Percentiles rank a stretch among this genome's conserved stretches.
These are phyloP conservation scores for Ceratina japonica DNA, from an alignment of 1,140 invertebrate genomes.

Conservation along the genomic window DNA sequence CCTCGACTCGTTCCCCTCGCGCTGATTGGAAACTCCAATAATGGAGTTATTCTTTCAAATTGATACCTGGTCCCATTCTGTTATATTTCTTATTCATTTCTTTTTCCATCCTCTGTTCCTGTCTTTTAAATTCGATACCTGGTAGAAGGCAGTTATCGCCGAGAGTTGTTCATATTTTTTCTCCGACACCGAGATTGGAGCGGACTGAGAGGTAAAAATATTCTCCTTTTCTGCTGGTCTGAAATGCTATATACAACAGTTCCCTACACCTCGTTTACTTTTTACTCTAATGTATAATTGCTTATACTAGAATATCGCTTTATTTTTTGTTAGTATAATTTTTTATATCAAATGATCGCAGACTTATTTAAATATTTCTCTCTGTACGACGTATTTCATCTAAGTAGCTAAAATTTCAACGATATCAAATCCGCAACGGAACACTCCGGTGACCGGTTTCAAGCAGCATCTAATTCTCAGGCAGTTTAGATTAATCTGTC, in stretches of 20 bases:
- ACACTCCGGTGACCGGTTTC: not conserved
- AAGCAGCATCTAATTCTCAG: slow-evolving; percentile 24
- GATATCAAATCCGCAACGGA: not conserved
- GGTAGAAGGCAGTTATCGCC: not conserved
- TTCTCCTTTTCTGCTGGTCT: not conserved
- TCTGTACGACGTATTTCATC: no score
- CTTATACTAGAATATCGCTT: no score
- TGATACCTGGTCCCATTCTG: not conserved
- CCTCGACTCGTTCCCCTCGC: not conserved
- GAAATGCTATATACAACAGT: not conserved
- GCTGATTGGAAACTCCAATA: slow-evolving; percentile 32
- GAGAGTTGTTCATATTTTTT: not conserved
- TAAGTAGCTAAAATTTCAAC: not conserved
- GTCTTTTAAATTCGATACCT: slow-evolving; percentile 10
- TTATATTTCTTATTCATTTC: not conserved
- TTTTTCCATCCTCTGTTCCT: not conserved
- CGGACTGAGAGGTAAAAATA: not conserved
- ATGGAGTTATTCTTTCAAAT: slow-evolving; percentile 43
- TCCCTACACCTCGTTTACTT: no score
- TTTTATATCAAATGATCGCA: no score
- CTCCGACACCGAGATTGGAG: not conserved
- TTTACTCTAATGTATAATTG: no score
- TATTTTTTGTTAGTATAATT: no score
- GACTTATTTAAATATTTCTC: no score
- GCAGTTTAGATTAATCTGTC: slow-evolving; percentile 39